A percentile compares a stretch with the other conserved stretches of the same genome.
Evolutionary conservation across 2,113 vertebrate species (phyloP).

Genomic region (Brachyhypopomus occidentalis): DNA sequence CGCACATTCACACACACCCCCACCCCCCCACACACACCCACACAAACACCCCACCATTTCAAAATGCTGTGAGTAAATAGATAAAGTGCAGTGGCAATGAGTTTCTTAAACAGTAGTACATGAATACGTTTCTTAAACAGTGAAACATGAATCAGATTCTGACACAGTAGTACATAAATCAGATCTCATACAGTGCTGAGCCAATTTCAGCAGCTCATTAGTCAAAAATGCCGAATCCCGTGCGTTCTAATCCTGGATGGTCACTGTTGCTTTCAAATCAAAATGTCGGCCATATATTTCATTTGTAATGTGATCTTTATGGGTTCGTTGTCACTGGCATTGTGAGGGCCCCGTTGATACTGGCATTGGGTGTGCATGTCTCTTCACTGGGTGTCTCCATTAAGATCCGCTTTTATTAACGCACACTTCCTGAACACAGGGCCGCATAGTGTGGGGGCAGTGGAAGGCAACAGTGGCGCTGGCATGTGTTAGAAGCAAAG

Average conservation of each 20-base stretch:
- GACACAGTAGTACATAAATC: slow-evolving; percentile 7
- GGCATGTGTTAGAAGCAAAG: too few species aligned
- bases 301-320: too few species aligned
- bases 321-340: too few species aligned
- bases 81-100: not conserved
- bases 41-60: slow-evolving; percentile 7
- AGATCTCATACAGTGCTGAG: slow-evolving; percentile 15
- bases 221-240: not conserved
- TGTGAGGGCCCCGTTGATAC: too few species aligned
- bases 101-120: not conserved
- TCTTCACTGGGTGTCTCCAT: too few species aligned
- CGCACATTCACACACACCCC: too few species aligned
- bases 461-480: too few species aligned
- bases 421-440: too few species aligned
- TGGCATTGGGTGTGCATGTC: too few species aligned
- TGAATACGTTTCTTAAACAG: not conserved
- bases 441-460: too few species aligned
- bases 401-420: too few species aligned
- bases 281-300: not conserved
- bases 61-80: slow-evolving; percentile 27
- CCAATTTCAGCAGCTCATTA: not conserved
- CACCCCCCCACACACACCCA: too few species aligned
- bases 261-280: not conserved
- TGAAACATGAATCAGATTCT: slow-evolving; percentile 11
- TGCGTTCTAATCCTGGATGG: slow-evolving; percentile 22